Evolutionary conservation across 2,888 invertebrate genomes (phyloP), one percentile per base, ranked within the genome.

Genomic region (Mythimna lalbum): DNA sequence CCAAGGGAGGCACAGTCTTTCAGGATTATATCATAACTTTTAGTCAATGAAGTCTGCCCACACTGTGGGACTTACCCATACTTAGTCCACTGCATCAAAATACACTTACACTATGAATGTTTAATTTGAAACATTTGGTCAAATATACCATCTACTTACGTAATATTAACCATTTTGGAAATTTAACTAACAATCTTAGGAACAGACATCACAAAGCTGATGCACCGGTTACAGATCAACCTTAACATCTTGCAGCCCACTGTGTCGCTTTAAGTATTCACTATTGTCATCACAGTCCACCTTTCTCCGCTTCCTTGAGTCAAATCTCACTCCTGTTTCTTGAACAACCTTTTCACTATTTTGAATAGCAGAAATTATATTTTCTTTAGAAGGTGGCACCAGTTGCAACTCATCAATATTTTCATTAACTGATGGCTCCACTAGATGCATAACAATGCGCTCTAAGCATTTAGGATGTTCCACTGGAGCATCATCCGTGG

Each of bases 401-500:
- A 96, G 85, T 81, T 94, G 93, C 6, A 95, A 79, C 67, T 95
- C 95, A 70, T 95, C 94, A 68, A 90, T 82, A 78, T 84, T 93
- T 69, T 94, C 93, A 81, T 84, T 90, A 3, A 85, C 86, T 4
- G 94, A 90, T 6, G 95, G 94, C 80, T 94, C 94, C 19, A 96
- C 92, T 23, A 98, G 93, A 87, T 97, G 97, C 87, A 97, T 96
- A 49, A 98, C 97, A 64, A 98, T 98, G 65, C 97, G 96, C 87
- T 98, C 97, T 64, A 98, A 89, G 70, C 97, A 96, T 73, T 96
- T 95, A 0, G 98, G 97, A 93, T 98, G 97, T 88, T 98, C 98
- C 0, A 97, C 97, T 1, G 96, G 96, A 12, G 90, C 90, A 53
- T 95, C 95, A 85, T 95, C 94, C 63, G 89, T 64, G 19, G 88